Percentiles rank a stretch among this genome's conserved stretches.
Conservation (phyloP, 2,888 invertebrate genomes). For the Caenorhabditis sp. region DNA sequence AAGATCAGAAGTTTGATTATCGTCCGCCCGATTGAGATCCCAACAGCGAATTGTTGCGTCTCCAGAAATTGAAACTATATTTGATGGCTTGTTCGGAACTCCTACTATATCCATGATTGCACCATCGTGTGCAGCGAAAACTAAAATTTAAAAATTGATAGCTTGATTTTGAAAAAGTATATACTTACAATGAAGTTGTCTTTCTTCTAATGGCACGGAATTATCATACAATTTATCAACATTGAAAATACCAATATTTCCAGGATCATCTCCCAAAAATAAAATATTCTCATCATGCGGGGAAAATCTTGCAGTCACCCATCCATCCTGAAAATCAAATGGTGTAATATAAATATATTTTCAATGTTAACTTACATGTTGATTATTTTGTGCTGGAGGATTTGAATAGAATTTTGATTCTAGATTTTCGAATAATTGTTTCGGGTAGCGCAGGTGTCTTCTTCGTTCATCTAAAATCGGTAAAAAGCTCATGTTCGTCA, state of each 20-base stretch:
- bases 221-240: conserved; percentile 5
- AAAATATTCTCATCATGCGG: conserved; percentile 26
- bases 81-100: conserved; percentile 24
- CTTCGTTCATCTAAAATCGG: neutral
- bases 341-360: neutral
- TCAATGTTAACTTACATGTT: conserved; percentile 16
- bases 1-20: conserved; percentile 16
- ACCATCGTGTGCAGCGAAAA: conserved; percentile 39
- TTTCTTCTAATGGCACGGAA: conserved; percentile 2
- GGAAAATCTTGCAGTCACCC: conserved; percentile 39
- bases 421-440: conserved; percentile 15
- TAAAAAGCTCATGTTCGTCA: neutral
- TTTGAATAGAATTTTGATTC: conserved; percentile 34
- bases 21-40: conserved; percentile 21
- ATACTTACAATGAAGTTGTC: conserved; percentile 24
- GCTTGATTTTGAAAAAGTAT: too few species aligned
- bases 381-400: conserved; percentile 20
- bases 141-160: conserved; percentile 16
- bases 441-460: conserved; percentile 14
- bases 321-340: conserved; percentile 29
- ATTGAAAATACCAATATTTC: conserved; percentile 39
- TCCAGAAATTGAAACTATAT: conserved; percentile 39
- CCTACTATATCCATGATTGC: conserved; percentile 41
- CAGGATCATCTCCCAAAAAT: conserved; percentile 37
- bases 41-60: conserved; percentile 35